Evolutionary conservation across 2,888 invertebrate species (phyloP), one percentile per base, ranked within the genome.

Genomic region (Acleris cristana): DNA sequence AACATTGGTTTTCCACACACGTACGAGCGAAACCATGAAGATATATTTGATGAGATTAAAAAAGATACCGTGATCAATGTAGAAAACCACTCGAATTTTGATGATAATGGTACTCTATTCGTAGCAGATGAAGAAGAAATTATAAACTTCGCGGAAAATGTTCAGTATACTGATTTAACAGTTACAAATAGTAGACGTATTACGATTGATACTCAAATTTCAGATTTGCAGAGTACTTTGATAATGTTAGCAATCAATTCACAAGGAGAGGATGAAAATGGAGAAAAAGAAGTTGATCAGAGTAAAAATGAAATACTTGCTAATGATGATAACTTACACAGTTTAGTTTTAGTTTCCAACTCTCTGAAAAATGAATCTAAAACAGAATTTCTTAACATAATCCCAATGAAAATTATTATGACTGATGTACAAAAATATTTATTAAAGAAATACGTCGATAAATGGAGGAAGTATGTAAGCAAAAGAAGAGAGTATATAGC

Each of bases 171-270:
- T 80, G 79, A 64, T 65, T 64, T 55, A 60, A 69, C 59, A 57
- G 69, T 64, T 70, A 21, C 58, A 19, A 67, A 67, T 48, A 63
- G 62, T 68, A 74, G 30, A 69, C 60, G 68, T 53, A 44, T 58
- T 49, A 70, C 67, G 54, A 45, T 63, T 16, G 73, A 73, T 8
- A 67, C 65, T 3, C 69, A 78, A 64, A 74, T 73, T 49, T 77
- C 80, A 69, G 85, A 90, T 75, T 79, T 90, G 64, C 83, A 90
- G 71, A 84, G 86, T 40, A 73, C 90, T 64, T 75, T 90, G 57
- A 84, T 86, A 71, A 88, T 88, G 87, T 87, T 90, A 87, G 79
- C 88, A 3, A 72, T 91, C 51, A 78, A 86, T 53, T 79, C 83
- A 16, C 82, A 84, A 57, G 60, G 78, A 16, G 18, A 48, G 16